A percentile compares a stretch with the other conserved stretches of the same genome.
Evolutionary conservation across 2,888 invertebrate genomes (phyloP).

Genomic region (Mongoloraphidia duomilia): DNA sequence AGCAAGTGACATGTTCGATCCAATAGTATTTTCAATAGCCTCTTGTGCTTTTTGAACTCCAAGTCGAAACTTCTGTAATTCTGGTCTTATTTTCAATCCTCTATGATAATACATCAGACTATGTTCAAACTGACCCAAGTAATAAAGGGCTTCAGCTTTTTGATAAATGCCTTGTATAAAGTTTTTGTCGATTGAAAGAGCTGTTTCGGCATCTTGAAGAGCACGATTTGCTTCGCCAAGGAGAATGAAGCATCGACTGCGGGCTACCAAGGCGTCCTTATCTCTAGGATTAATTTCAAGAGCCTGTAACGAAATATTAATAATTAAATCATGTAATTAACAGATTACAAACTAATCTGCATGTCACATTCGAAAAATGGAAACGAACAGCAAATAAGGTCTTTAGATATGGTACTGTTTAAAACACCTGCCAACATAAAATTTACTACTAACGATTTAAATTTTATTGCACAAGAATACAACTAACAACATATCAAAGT

Average conservation of each 20-base stretch:
- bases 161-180: constrained; percentile 66
- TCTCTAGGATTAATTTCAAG: constrained; percentile 73
- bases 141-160: constrained; percentile 86
- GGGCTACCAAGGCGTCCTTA: constrained; percentile 71
- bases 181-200: constrained; percentile 55
- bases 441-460: no score
- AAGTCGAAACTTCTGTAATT: constrained; percentile 58
- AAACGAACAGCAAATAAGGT: no score
- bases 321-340: not conserved
- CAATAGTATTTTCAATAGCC: constrained; percentile 84
- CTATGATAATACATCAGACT: constrained; percentile 85
- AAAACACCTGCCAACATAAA: no score
- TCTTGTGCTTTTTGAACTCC: constrained; percentile 88
- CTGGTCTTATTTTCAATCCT: constrained; percentile 71
- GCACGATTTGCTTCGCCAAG: constrained; percentile 75
- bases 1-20: constrained; percentile 24
- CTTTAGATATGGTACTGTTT: no score
- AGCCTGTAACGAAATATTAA: constrained; percentile 45
- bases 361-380: no score
- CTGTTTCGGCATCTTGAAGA: constrained; percentile 69
- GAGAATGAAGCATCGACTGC: constrained; percentile 78
- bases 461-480: no score
- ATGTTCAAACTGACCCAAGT: constrained; percentile 84
- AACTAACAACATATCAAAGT: no score
- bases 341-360: no score